Evolutionary conservation across 2,797 vertebrate genomes (phyloP).

Genomic region (Simalia tracyae): DNA sequence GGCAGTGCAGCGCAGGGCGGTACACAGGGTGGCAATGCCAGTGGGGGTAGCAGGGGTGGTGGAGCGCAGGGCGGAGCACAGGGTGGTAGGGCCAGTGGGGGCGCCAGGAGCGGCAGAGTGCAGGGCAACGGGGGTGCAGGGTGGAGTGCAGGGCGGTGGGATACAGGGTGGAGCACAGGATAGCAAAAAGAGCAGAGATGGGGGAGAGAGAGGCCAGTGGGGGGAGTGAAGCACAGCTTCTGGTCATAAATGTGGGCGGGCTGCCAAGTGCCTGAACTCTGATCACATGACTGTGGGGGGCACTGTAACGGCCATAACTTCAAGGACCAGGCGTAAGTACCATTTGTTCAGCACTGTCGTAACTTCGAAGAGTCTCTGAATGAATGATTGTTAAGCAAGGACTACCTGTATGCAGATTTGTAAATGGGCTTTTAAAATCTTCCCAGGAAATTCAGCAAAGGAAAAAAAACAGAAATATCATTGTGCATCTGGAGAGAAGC

Average conservation of each 20-base stretch:
- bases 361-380: neutral
- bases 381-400: neutral
- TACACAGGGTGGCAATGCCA: no score
- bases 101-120: no score
- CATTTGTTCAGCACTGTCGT: neutral
- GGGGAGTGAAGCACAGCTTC: neutral
- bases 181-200: neutral
- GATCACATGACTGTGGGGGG: neutral
- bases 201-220: neutral
- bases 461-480: conserved; percentile 36
- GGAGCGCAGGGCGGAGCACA: no score
- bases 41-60: no score
- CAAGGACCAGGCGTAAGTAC: neutral
- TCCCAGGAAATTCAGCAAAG: conserved; percentile 6
- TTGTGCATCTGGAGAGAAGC: conserved; percentile 5
- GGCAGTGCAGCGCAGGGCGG: no score
- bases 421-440: conserved; percentile 14
- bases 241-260: neutral
- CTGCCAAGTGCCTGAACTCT: neutral
- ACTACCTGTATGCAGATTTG: neutral
- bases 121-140: no score
- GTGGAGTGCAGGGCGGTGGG: no score
- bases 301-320: neutral
- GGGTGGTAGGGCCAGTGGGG: no score
- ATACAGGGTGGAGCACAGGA: no score